These are phyloP conservation scores for Zosterops borbonicus DNA, from an alignment of 2,113 vertebrate genomes.

Conservation along the genomic window DNA sequence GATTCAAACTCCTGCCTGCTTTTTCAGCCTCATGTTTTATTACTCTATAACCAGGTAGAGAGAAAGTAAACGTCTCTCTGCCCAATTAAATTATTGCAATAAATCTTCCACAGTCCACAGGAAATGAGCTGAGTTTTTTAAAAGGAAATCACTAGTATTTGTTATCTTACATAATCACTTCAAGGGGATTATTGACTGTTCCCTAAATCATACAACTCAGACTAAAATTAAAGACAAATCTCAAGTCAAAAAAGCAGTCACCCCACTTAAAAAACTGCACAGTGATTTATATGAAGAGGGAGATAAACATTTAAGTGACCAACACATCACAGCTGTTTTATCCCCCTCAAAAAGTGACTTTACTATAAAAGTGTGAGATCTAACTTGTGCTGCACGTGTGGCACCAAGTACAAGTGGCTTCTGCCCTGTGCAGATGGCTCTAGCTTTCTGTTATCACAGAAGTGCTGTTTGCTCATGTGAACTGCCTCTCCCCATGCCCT, in stretches of 20 bases:
- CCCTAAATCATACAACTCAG: background rate
- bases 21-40: background rate
- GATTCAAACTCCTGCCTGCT: background rate
- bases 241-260: background rate
- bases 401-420: background rate
- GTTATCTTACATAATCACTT: background rate
- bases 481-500: background rate
- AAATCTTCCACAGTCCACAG: background rate
- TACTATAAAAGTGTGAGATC: background rate
- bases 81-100: background rate
- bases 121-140: constrained; percentile 18
- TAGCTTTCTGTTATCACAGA: background rate
- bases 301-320: background rate
- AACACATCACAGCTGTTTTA: background rate
- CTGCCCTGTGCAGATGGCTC: background rate
- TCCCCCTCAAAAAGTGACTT: background rate
- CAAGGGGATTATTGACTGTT: background rate
- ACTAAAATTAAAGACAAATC: background rate
- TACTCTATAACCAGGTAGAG: background rate
- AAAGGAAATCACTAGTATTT: constrained; percentile 22
- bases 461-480: background rate
- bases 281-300: background rate
- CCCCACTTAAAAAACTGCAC: background rate
- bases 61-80: background rate
- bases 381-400: background rate